Conservation (phyloP, 92 coral and sea anemone species). For the Palythoa grandis region DNA sequence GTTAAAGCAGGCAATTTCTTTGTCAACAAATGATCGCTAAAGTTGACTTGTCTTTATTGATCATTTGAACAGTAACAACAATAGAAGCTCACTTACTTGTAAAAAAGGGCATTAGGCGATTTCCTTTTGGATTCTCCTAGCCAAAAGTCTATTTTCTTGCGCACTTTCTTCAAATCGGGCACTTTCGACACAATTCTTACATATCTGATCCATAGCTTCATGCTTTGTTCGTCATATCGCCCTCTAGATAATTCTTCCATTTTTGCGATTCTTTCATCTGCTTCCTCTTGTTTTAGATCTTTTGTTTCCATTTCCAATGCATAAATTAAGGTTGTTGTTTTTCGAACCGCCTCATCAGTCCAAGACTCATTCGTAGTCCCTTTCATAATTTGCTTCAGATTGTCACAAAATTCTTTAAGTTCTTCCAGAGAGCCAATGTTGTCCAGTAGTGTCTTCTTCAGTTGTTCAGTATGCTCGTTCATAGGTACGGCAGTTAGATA, state of each 20-base stretch:
- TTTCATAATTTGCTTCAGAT: slow-evolving; percentile 49
- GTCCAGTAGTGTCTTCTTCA: slow-evolving; percentile 55
- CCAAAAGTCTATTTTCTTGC: slow-evolving; percentile 62
- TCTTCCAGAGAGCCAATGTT: slow-evolving; percentile 62
- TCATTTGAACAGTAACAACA: no score
- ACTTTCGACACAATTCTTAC: slow-evolving; percentile 56
- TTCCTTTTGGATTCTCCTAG: slow-evolving; percentile 56
- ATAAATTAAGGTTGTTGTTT: slow-evolving; percentile 58
- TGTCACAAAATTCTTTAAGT: slow-evolving; percentile 56
- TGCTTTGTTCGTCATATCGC: slow-evolving; percentile 57
- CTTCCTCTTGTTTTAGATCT: slow-evolving; percentile 57
- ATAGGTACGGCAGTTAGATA: slow-evolving; percentile 62
- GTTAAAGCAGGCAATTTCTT: no score
- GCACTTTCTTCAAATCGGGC: slow-evolving; percentile 58
- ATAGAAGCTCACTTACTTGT: slow-evolving; percentile 65
- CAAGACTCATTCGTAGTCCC: slow-evolving; percentile 57
- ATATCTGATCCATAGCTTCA: slow-evolving; percentile 73
- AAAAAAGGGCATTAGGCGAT: slow-evolving; percentile 78
- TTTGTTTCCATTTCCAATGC: slow-evolving; percentile 73
- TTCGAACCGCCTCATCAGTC: slow-evolving; percentile 56
- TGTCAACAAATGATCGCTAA: no score
- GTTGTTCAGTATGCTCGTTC: slow-evolving; percentile 66
- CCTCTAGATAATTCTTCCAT: slow-evolving; percentile 55
- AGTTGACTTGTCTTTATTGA: no score
- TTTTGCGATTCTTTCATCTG: slow-evolving; percentile 57